Evolutionary conservation across 1,140 invertebrate genomes (phyloP).

Genomic region (Globodera ellingtonae): DNA sequence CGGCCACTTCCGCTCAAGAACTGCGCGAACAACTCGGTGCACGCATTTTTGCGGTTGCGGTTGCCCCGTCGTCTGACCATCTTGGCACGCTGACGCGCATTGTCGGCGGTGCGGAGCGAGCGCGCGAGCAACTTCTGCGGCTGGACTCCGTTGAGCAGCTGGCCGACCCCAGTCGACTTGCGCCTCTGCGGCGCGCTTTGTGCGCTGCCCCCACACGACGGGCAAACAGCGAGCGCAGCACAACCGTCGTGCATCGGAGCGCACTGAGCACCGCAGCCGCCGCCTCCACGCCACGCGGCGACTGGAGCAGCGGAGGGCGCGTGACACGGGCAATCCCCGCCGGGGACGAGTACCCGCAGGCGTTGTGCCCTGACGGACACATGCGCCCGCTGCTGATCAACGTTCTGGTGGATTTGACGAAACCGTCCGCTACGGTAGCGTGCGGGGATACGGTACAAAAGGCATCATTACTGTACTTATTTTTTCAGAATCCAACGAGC

Average conservation of each 20-base stretch:
- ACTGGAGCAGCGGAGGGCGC: not conserved
- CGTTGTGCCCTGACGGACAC: slow-evolving; percentile 57
- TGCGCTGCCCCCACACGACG: not conserved
- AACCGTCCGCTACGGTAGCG: slow-evolving; percentile 37
- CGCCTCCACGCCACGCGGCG: not conserved
- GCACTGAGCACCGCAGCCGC: not conserved
- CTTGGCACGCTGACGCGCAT: slow-evolving; percentile 49
- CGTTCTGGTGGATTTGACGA: slow-evolving; percentile 54
- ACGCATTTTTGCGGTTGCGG: slow-evolving; percentile 60
- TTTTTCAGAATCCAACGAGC: slow-evolving; percentile 31
- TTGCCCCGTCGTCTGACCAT: slow-evolving; percentile 47
- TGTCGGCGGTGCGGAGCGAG: slow-evolving; percentile 54
- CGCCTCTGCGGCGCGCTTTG: slow-evolving; percentile 15
- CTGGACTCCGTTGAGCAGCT: slow-evolving; percentile 42
- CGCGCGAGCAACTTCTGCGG: slow-evolving; percentile 39
- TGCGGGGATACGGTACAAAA: slow-evolving; percentile 1
- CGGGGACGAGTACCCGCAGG: slow-evolving; percentile 10
- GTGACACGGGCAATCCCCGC: not conserved
- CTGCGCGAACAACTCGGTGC: slow-evolving; percentile 55
- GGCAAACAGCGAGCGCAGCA: not conserved
- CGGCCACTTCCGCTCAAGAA: slow-evolving; percentile 56
- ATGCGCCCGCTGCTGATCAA: slow-evolving; percentile 55
- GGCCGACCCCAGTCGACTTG: slow-evolving; percentile 16
- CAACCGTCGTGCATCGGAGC: not conserved
- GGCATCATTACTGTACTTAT: not conserved